Base-by-base conservation (phyloP, 2,888 invertebrate genomes). In the Drosophila testacea region DNA sequence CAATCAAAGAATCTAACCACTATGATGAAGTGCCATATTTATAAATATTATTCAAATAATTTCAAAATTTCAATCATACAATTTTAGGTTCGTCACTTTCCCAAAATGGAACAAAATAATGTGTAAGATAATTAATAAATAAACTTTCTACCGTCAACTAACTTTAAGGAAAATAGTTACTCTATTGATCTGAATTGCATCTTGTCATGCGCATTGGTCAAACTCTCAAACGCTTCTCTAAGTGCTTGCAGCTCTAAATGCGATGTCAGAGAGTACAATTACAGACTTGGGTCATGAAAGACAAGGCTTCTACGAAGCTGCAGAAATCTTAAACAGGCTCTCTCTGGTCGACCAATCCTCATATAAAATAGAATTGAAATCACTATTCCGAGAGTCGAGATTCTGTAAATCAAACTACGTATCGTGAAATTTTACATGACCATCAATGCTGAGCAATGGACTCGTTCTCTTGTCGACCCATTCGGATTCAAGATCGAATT, bases 1-100 rank as follows among this genome's bases (percentile, higher is more conserved):
- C 96, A 77, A 99, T 99, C 66, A 99, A 94, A 9, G 97, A 95
- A 93, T 99, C 99, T 68, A 99, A 93, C 99, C 99, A 38, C 38
- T 38, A 38, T n/a, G 38, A 10, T n/a, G 5, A 4, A 38, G n/a
- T 38, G 38, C n/a, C n/a, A 38, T 38, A n/a, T 2, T 38, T 38
- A n/a, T n/a, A 2, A 10, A 38, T n/a, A n/a, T 3, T 38, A n/a
- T 38, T 38, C n/a, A n/a, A 5, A 38, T 6, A n/a, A 6, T 38
- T n/a, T 38, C 38, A 6, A 38, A 38, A n/a, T 38, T 9, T n/a
- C n/a, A n/a, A 38, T 38, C n/a, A 38, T n/a, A 38, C n/a, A 38
- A n/a, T 6, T 38, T 38, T 2, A 38, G 38, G n/a, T 36, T 36
- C 36, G 36, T 36, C 36, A 36, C 36, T 36, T 36, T 36, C 36